phyloP scores from a whole-genome alignment of 2,888 invertebrate species.

The Leptura quadrifasciata region DNA sequence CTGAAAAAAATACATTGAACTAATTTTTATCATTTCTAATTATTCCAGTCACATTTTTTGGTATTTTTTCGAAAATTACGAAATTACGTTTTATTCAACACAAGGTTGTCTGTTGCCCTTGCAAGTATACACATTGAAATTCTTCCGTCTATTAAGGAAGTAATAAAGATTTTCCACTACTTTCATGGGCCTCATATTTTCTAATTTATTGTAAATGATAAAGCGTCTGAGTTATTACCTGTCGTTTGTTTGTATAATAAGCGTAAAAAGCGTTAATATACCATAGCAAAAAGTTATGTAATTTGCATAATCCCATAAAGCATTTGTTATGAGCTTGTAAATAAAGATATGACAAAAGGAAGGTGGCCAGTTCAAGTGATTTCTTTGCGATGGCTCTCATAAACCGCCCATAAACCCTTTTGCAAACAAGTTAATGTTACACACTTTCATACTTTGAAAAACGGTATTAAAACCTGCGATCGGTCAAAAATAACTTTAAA shows the following conservation, averaged over 20 bases:
- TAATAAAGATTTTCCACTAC: not conserved
- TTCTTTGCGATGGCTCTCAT: constrained; percentile 33
- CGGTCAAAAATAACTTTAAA: constrained; percentile 26
- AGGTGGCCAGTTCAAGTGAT: constrained; percentile 22
- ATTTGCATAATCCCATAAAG: constrained; percentile 27
- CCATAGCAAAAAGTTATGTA: constrained; percentile 8
- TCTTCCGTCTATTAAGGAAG: not conserved
- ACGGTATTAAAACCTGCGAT: constrained; percentile 22
- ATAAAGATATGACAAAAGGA: constrained; percentile 46
- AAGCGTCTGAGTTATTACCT: constrained; percentile 11
- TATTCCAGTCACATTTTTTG: no score
- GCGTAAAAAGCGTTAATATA: constrained; percentile 17
- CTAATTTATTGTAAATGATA: constrained; percentile 22
- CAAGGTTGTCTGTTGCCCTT: not conserved
- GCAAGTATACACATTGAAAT: not conserved
- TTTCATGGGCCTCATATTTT: constrained; percentile 7
- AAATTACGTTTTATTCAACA: no score
- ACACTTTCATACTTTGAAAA: constrained; percentile 21
- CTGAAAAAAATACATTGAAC: no score
- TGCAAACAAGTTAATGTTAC: constrained; percentile 25
- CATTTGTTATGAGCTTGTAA: constrained; percentile 34
- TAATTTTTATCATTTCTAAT: no score
- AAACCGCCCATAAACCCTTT: constrained; percentile 32
- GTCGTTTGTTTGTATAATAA: constrained; percentile 21
- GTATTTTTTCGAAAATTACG: no score